Base-by-base conservation (phyloP, 2,888 invertebrate genomes). In the Lasioglossum marginatum region DNA sequence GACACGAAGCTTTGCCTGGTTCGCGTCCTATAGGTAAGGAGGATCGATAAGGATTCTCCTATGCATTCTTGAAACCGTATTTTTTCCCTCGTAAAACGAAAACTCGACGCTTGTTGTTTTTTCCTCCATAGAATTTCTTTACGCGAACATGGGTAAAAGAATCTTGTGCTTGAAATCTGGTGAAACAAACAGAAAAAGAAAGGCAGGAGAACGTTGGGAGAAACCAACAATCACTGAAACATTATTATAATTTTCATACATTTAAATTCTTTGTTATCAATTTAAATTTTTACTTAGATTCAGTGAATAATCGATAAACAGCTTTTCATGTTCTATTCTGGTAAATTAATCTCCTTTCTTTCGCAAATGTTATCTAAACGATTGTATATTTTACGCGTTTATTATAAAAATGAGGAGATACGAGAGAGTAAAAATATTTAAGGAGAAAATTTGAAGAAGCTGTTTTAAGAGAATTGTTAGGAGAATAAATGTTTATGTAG, bases 41-140 rank as follows among this genome's bases (percentile, higher is more conserved):
- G 34, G 78, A 77, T 82, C 85, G 79, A 87, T 82, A 81, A 52
- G 60, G 80, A 87, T 88, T 77, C 77, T 79, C 84, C 63, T 23
- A 66, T 77, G 74, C 81, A 84, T 81, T 81, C 83, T 57, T 77
- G 76, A 71, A 78, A 37, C 63, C 27, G 37, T 37, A 31, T 37
- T 75, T 27, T 76, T 27, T 76, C 12, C 43, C 45, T 72, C 66
- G 79, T 43, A 60, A 83, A 83, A 66, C 37, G 31, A 79, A 79
- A 63, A 34, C 52, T 45, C 27, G 27, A 37, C 19, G n/a, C 14
- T 40, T 45, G 19, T 34, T 27, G 37, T 48, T 78, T 74, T 81
- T 57, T 34, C n/a, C 27, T 45, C n/a, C 23, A 66, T 37, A 10
- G n/a, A 74, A 82, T 37, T 70, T 70, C 8, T 40, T 79, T 45